Conservation (phyloP, 1,140 invertebrate species). For the Halyomorpha halys region DNA sequence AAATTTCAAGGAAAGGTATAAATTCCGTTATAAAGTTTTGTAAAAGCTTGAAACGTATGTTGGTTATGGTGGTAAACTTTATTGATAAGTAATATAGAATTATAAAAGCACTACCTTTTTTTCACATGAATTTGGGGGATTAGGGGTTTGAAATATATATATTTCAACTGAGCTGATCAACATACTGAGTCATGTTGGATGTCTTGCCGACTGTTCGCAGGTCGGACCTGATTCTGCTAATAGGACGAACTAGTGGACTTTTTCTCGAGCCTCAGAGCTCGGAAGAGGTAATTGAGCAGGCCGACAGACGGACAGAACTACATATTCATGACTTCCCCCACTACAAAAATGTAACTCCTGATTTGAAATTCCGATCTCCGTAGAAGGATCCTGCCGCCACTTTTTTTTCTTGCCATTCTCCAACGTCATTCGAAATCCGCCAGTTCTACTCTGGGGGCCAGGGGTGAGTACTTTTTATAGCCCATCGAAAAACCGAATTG, state of each 20-base stretch:
- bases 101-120: too few species aligned
- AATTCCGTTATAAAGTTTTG: too few species aligned
- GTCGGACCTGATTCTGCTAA: neutral
- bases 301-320: conserved; percentile 14
- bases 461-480: neutral
- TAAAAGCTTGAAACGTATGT: too few species aligned
- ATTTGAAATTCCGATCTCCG: conserved; percentile 20
- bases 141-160: too few species aligned
- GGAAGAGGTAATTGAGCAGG: conserved; percentile 5
- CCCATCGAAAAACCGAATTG: neutral
- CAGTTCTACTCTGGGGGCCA: neutral
- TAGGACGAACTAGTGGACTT: conserved; percentile 1
- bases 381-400: neutral
- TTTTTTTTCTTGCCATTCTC: conserved; percentile 1
- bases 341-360: conserved; percentile 22
- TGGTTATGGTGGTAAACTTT: too few species aligned
- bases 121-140: too few species aligned
- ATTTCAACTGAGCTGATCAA: too few species aligned
- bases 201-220: neutral
- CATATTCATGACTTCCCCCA: conserved; percentile 14
- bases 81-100: too few species aligned
- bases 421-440: conserved; percentile 11
- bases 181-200: neutral
- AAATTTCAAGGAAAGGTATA: too few species aligned
- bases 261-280: neutral